Percentiles rank a stretch among this genome's conserved stretches.
Conservation (phyloP, 2,113 vertebrate species). For the Alosa alosa region DNA sequence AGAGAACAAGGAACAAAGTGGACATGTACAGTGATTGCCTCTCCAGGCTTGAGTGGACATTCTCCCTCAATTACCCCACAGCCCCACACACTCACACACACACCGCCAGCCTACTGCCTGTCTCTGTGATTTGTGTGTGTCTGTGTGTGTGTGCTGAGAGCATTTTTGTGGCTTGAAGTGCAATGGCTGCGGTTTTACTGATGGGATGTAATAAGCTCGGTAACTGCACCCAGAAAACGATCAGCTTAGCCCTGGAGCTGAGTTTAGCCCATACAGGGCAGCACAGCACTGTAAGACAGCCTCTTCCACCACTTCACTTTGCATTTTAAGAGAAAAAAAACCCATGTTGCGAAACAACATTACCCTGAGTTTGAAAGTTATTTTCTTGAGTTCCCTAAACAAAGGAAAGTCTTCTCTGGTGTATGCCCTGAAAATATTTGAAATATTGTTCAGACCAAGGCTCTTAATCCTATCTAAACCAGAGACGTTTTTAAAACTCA, state of each 20-base stretch:
- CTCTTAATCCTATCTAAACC: background rate
- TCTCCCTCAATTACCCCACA: too few relatives aligned
- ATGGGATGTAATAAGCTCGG: constrained; percentile 25
- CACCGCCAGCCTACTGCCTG: background rate
- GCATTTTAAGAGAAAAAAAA: background rate
- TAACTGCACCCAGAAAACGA: constrained; percentile 20
- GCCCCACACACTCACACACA: background rate
- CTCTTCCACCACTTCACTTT: background rate
- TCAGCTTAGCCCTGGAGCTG: background rate
- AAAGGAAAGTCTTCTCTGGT: background rate
- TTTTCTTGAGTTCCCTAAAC: background rate
- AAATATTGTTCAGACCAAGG: background rate
- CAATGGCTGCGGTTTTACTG: background rate
- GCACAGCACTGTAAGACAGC: background rate
- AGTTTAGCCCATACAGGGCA: background rate
- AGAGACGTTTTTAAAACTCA: background rate
- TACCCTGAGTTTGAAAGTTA: background rate
- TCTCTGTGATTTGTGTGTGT: background rate
- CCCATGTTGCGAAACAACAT: background rate
- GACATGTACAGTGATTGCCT: background rate
- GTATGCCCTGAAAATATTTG: background rate
- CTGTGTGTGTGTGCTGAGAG: background rate
- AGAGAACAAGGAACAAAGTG: background rate
- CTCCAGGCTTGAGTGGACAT: background rate
- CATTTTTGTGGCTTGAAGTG: background rate